Evolutionary conservation across 2,113 vertebrate species (phyloP), one percentile per base, ranked within the genome.

Genomic region (Circaetus gallicus): DNA sequence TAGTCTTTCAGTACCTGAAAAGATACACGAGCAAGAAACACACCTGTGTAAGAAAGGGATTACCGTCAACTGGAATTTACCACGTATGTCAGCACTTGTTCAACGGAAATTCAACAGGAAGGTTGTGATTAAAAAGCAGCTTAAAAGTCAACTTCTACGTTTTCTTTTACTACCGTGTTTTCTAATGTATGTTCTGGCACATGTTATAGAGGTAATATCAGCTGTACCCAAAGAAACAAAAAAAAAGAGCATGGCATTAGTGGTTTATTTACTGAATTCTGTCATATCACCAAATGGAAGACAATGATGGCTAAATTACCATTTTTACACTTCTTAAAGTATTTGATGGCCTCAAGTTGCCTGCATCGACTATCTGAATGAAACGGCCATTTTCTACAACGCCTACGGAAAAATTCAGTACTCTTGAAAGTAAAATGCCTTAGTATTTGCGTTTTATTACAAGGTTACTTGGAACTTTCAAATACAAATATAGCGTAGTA

Each of bases 231-330:
- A 94, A 97, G 87, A 91, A 94, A 95, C 25, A 77, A 84, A 85
- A 69, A 69, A 74, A 69, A 58, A 88, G 90, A 97, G 95, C 97
- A 89, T 82, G 96, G 95, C 56, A 89, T 83, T 95, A 95, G 95
- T 82, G 92, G 91, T 94, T 96, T 93, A 94, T 96, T 97, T 87
- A 96, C 90, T 93, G 96, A 95, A 93, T 94, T 98, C 96, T 95
- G 87, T 77, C 29, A 2, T 81, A 82, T 97, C 97, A 97, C 96
- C 98, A 86, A 95, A 94, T 98, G 98, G 98, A 99, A 99, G 98
- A 99, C 98, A 93, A 97, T 7, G 96, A 97, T 98, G 98, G 98
- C 95, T 96, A 86, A 95, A 94, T 95, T 93, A 92, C 94, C 91
- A 40, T 70, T 72, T 89, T 76, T 82, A 77, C 73, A 40, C 88